Evolutionary conservation across 2,888 invertebrate genomes (phyloP).

Genomic region (Dynastes grantii): DNA sequence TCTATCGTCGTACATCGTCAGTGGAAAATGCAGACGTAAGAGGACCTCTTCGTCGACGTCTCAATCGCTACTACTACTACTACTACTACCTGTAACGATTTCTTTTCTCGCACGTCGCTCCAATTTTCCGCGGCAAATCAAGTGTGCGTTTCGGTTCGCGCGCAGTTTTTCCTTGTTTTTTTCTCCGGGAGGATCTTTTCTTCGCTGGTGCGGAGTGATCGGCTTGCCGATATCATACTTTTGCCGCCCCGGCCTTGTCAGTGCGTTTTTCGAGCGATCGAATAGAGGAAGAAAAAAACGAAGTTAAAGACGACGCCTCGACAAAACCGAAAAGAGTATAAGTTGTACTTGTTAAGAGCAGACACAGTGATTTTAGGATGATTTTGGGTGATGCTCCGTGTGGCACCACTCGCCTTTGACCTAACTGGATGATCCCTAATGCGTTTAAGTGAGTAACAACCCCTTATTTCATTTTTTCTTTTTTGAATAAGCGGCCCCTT

Average conservation of each 20-base stretch:
- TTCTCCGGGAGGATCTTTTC: neutral
- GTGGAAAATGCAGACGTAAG: constrained; percentile 45
- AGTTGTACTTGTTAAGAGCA: constrained; percentile 27
- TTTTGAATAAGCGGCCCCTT: constrained; percentile 30
- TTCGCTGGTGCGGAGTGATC: constrained; percentile 17
- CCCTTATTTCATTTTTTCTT: constrained; percentile 33
- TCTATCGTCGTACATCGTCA: constrained; percentile 37
- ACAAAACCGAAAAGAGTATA: constrained; percentile 16
- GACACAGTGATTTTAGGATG: constrained; percentile 65
- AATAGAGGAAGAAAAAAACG: neutral
- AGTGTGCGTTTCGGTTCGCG: constrained; percentile 13
- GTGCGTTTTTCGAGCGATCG: neutral
- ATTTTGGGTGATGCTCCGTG: constrained; percentile 70
- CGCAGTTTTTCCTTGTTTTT: neutral
- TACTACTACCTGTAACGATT: constrained; percentile 6
- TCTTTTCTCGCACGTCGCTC: constrained; percentile 5
- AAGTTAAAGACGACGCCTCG: constrained; percentile 37
- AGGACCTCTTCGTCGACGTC: constrained; percentile 25
- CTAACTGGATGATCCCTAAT: constrained; percentile 70
- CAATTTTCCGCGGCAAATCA: too few species aligned
- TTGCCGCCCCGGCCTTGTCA: neutral
- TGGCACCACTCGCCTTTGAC: constrained; percentile 70
- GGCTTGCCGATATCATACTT: constrained; percentile 21
- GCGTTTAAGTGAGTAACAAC: constrained; percentile 66
- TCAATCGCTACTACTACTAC: neutral